Evolutionary conservation across 2,888 invertebrate genomes (phyloP), one percentile per base, ranked within the genome.

Genomic region (Mesochorus sp.): DNA sequence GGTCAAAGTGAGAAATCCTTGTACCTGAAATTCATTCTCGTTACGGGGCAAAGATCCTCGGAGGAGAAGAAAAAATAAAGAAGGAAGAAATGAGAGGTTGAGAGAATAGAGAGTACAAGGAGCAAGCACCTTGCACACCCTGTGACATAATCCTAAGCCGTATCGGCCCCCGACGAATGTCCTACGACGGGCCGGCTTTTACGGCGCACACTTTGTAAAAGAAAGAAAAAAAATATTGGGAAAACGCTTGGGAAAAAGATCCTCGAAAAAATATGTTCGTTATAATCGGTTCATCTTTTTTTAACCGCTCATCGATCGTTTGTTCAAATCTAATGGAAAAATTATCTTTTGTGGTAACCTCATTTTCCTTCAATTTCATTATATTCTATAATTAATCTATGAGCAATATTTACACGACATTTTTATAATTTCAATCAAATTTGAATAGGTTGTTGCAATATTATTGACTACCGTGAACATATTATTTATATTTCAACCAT

Each of bases 1-100:
- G 68, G 61, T 49, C 49, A 80, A 84, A 82, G 80, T 80, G 81
- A 76, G 79, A 82, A 81, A 82, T 78, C 72, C 77, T 79, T 73
- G 68, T 80, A 80, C 81, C 82, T 81, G 80, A 76, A 66, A 67
- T 42, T 49, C 28, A 44, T 53, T 49, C 37, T 51, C 66, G 51
- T 67, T 49, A 53, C 31, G 67, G 31, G 37, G 44, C 44, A 24
- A 37, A 17, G 26, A 47, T 21, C 10, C 28, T 57, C 37, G 42
- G 42, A 14, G 14, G 31, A 53, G 10, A 26, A 37, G 34, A 47
- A 42, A 26, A 8, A 26, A 44, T 28, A 51, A 17, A 64, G 4
- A 28, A 44, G 21, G 51, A 44, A 12, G 51, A n/a, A 14, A 51
- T 14, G 12, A 47, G 14, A 12, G 31, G 14, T 6, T 17, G 24